Conservation (phyloP, 2,888 invertebrate species). For the Embidobia sp. region DNA sequence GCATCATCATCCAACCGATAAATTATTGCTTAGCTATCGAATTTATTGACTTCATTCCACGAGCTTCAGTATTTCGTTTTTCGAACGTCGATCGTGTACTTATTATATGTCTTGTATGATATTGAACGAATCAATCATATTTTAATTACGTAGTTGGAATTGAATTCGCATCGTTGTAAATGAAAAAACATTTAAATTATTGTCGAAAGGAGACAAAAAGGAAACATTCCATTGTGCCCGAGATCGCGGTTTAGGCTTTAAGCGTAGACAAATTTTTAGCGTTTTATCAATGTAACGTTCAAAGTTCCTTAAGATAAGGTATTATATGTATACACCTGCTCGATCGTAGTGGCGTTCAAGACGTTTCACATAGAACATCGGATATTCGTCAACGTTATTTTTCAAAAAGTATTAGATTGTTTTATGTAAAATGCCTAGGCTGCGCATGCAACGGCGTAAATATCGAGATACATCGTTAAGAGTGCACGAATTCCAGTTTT, state of each 20-base stretch:
- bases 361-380: not conserved
- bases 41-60: constrained; percentile 4
- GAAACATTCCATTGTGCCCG: constrained; percentile 38
- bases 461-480: constrained; percentile 1
- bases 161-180: not conserved
- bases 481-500: constrained; percentile 1
- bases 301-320: constrained; percentile 60
- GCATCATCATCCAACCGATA: not conserved
- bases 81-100: constrained; percentile 6
- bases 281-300: constrained; percentile 45
- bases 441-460: not conserved
- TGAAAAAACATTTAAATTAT: constrained; percentile 1
- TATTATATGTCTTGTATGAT: constrained; percentile 29
- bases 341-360: not conserved
- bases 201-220: constrained; percentile 5
- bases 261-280: constrained; percentile 31
- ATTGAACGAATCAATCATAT: constrained; percentile 13
- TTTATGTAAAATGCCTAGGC: not conserved
- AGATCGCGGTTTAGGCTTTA: constrained; percentile 38
- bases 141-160: constrained; percentile 5
- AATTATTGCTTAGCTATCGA: not conserved
- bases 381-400: constrained; percentile 11
- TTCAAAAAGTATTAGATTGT: constrained; percentile 3
- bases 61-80: constrained; percentile 27
- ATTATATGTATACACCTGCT: constrained; percentile 49